These are phyloP conservation scores for Halictus ligatus DNA, from an alignment of 2,888 invertebrate genomes.

Conservation along the genomic window DNA sequence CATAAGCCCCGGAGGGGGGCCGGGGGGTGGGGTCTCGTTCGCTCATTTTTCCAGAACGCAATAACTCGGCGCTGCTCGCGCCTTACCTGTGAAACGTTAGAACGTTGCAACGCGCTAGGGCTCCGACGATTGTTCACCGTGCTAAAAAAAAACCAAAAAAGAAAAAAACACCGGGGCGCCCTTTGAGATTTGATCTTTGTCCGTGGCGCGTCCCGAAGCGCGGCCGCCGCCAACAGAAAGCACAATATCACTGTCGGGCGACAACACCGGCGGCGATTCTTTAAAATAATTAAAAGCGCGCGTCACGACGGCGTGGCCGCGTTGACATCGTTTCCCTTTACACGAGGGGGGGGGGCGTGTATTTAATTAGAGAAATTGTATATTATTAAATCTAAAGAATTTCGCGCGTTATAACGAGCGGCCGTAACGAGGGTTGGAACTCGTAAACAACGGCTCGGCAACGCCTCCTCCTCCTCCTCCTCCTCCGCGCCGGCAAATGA, in stretches of 20 bases:
- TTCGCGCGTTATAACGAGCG: slow-evolving; percentile 1
- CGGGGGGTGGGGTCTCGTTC: not conserved
- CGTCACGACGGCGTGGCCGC: not conserved
- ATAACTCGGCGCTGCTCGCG: not conserved
- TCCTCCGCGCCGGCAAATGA: not conserved
- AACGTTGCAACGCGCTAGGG: not conserved
- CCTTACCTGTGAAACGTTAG: slow-evolving; percentile 11
- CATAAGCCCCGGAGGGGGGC: not conserved
- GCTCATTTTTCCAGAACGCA: not conserved
- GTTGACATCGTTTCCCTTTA: not conserved
- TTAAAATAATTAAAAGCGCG: slow-evolving; percentile 4
- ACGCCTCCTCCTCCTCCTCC: not conserved
- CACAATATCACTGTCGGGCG: not conserved
- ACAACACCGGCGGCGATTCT: not conserved
- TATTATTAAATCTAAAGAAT: not conserved
- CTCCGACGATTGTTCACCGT: not conserved
- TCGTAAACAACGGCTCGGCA: slow-evolving; percentile 22
- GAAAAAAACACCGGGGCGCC: not conserved
- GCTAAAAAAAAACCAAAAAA: not conserved
- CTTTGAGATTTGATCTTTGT: not conserved
- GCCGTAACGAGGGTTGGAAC: slow-evolving; percentile 2
- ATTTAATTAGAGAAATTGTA: not conserved
- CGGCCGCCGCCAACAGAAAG: not conserved
- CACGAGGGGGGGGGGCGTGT: not conserved
- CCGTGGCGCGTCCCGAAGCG: not conserved